Conservation (phyloP, 2,888 invertebrate genomes). For the Hemistola chrysoprasaria region DNA sequence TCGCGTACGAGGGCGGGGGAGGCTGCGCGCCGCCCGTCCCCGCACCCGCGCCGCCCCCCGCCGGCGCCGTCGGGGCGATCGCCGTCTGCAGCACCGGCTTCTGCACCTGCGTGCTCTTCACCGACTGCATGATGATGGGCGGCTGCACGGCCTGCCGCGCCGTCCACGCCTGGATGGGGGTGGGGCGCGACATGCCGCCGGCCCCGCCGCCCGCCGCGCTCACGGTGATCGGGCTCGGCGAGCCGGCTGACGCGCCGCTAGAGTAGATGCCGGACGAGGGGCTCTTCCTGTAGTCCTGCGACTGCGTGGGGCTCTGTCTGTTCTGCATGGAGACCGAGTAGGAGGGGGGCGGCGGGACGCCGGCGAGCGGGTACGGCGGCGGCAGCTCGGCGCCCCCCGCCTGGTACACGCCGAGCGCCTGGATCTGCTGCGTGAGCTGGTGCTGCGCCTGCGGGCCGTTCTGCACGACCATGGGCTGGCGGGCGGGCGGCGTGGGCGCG, state of each 20-base stretch:
- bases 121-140: constrained; percentile 98
- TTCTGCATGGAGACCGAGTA: constrained; percentile 94
- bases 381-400: constrained; percentile 85
- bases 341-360: constrained; percentile 89
- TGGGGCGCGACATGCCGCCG: constrained; percentile 87
- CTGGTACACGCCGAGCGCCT: constrained; percentile 90
- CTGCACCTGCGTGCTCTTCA: constrained; percentile 97
- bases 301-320: constrained; percentile 92
- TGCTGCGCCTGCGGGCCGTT: constrained; percentile 92
- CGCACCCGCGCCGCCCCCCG: constrained; percentile 85
- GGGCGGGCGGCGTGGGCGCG: constrained; percentile 75
- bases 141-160: constrained; percentile 95
- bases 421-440: constrained; percentile 93
- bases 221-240: constrained; percentile 91
- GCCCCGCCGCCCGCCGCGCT: constrained; percentile 83
- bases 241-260: constrained; percentile 90
- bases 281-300: constrained; percentile 91
- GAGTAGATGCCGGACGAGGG: constrained; percentile 94
- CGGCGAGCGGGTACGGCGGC: constrained; percentile 85
- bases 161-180: constrained; percentile 92
- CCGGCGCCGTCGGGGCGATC: constrained; percentile 93
- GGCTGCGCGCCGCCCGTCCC: constrained; percentile 68
- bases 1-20: constrained; percentile 92
- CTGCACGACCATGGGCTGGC: constrained; percentile 91
- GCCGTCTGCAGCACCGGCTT: constrained; percentile 97